A percentile compares a stretch with the other conserved stretches of the same genome.
Conservation (phyloP, 2,797 vertebrate genomes). For the Hephaestus fuliginosus region DNA sequence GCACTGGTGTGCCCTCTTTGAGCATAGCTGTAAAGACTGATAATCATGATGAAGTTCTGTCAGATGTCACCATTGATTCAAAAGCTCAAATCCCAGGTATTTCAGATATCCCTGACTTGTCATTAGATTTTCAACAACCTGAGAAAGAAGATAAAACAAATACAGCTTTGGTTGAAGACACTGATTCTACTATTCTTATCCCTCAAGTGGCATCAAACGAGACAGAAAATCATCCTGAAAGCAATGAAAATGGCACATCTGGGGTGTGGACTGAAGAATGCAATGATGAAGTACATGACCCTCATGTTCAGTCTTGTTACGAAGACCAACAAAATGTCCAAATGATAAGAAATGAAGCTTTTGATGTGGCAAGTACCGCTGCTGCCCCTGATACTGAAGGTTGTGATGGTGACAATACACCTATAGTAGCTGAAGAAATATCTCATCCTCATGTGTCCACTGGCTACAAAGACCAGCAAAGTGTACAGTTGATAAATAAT, state of each 20-base stretch:
- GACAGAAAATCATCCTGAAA: neutral
- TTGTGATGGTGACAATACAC: neutral
- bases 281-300: neutral
- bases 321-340: conserved; percentile 13
- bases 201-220: neutral
- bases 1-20: neutral
- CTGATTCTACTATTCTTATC: neutral
- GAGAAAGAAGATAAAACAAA: conserved; percentile 7
- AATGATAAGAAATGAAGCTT: neutral
- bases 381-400: neutral
- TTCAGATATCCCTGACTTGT: neutral
- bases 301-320: neutral
- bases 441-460: neutral
- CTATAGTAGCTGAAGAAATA: conserved; percentile 9
- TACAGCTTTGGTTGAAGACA: conserved; percentile 5
- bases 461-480: neutral
- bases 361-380: neutral
- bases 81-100: neutral
- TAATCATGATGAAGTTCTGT: neutral
- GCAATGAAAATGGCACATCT: neutral
- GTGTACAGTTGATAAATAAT: neutral
- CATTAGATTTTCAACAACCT: neutral
- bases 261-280: neutral
- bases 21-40: neutral
- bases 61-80: neutral